Base-by-base conservation (phyloP, 2,797 vertebrate species). In the Xenops minutus region DNA sequence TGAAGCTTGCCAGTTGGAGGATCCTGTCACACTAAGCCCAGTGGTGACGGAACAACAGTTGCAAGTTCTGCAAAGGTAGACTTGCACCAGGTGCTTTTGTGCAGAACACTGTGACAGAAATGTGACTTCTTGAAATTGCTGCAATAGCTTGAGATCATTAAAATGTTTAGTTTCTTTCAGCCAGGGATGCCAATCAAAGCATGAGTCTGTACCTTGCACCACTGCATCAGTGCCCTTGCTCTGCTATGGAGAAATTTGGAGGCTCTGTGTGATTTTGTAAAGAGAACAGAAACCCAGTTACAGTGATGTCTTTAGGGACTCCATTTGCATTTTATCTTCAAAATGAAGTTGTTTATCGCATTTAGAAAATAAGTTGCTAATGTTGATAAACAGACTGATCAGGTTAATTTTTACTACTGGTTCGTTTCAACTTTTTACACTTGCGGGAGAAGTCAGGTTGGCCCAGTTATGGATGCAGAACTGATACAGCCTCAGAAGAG, bases 371-470 rank as follows among this genome's bases (percentile, higher is more conserved):
- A 43, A 75, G 10, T 49, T 58, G 11, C 32, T 59, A 49, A n/a
- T 63, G 21, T 19, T 37, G 39, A 66, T 54, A 68, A 85, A 26
- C n/a, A 62, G 20, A 9, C 30, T 55, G 61, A n/a, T 76, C 27
- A 84, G 30, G 43, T 84, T 69, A 74, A 59, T 23, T 85, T 95
- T 81, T 73, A 6, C 39, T 67, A 6, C 39, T 78, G 23, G 2
- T 84, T 88, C 19, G 20, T 94, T 93, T 69, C 27, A 21, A 0
- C 44, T 36, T 80, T 51, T 79, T 59, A 10, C 22, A 10, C 34
- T 79, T 79, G 10, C 16, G 39, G 74, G 77, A 90, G 51, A 90
- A 90, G 49, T 94, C 83, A 41, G 48, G 30, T 82, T 82, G 80
- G 34, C 94, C 83, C 63, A 95, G 76, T 67, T 95, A 75, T 0